Evolutionary conservation across 1,140 invertebrate genomes (phyloP), one percentile per base, ranked within the genome.

Genomic region (Aporrectodea caliginosa): DNA sequence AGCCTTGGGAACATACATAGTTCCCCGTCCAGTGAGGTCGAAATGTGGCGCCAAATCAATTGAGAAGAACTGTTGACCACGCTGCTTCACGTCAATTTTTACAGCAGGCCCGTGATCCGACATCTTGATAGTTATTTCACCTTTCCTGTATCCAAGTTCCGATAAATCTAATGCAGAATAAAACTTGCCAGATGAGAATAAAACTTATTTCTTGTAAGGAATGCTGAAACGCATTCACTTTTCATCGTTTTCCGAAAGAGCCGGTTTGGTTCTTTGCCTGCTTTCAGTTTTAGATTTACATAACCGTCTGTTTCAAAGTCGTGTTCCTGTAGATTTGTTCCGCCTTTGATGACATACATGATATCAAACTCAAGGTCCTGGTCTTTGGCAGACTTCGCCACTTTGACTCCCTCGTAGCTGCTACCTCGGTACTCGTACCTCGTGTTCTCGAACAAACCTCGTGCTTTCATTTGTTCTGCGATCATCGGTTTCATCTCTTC

Each of bases 301-400:
- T 12, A 58, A 12, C 43, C 43, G 22, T 22, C 43, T 22, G 22
- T 12, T 58, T 58, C 43, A 58, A 58, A 12, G 22, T 58, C 43
- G 22, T 22, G 22, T 12, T 22, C 6, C 22, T 58, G 6, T 22
- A 58, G 43, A 22, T 58, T 22, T 12, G 6, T 6, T 12, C 43
- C 43, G 6, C 43, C 43, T 12, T 58, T 22, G 6, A 58, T 58
- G 43, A 58, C 43, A 58, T 12, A 58, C 72, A 73, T 73, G 29
- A 73, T 32, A 30, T 73, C 72, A 34, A 73, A 73, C 29, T 73
- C 72, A 16, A 73, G 31, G 72, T 73, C 72, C 30, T 73, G 31
- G 22, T 58, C 43, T 12, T 6, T 58, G 6, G 43, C 6, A 12
- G 43, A 58, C 22, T 58, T 58, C 1, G 72, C 31, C 14, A 73